A percentile compares a stretch with the other conserved stretches of the same genome.
These are phyloP conservation scores for Sebastes diaconus DNA, from an alignment of 2,797 vertebrate genomes.

Conservation along the genomic window DNA sequence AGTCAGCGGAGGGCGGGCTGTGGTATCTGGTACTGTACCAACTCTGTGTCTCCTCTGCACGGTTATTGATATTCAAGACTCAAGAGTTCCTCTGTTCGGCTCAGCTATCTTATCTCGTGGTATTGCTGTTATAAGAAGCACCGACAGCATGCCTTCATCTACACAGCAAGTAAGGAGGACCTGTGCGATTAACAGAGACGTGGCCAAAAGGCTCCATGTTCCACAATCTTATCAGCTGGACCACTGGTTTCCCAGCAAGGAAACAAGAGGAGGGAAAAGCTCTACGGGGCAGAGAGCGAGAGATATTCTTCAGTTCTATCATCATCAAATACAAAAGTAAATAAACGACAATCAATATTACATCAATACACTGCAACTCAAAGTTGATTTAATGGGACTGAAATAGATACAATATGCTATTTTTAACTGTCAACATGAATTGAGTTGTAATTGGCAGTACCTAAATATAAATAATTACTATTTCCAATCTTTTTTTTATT, in stretches of 20 bases:
- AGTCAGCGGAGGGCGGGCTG: background rate
- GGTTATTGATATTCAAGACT: conserved; percentile 1
- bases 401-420: too few species aligned
- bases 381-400: too few species aligned
- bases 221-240: conserved; percentile 44
- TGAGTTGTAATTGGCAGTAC: too few species aligned
- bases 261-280: background rate
- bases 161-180: background rate
- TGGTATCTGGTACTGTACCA: background rate
- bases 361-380: too few species aligned
- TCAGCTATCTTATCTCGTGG: conserved; percentile 33
- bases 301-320: background rate
- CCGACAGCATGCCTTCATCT: conserved; percentile 11
- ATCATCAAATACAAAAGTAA: background rate
- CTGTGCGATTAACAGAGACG: background rate
- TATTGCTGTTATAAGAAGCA: conserved; percentile 9
- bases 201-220: conserved; percentile 23
- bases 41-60: background rate
- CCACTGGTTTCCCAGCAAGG: conserved; percentile 11
- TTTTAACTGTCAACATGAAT: too few species aligned
- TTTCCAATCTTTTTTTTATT: too few species aligned
- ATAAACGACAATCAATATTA: too few species aligned
- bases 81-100: background rate
- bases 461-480: too few species aligned
- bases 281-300: background rate